Evolutionary conservation across 2,113 vertebrate species (phyloP).

Genomic region (Phalacrocorax aristotelis): DNA sequence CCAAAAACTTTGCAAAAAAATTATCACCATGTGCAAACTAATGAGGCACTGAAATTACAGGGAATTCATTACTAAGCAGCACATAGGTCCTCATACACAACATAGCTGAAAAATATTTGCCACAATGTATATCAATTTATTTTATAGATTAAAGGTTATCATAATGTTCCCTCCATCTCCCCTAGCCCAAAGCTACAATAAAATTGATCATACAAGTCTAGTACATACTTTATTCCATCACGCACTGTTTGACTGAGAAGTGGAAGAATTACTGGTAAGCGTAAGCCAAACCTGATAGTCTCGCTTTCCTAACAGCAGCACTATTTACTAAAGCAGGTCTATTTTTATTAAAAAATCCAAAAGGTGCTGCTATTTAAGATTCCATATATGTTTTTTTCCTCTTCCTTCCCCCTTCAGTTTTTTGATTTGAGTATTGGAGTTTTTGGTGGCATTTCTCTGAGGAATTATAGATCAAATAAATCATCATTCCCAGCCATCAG

Average conservation of each 20-base stretch:
- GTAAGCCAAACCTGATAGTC: neutral
- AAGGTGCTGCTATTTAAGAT: neutral
- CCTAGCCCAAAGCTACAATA: neutral
- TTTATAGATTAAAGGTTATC: neutral
- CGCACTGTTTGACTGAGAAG: neutral
- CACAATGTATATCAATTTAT: neutral
- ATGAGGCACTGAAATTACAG: fast-evolving
- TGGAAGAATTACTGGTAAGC: neutral
- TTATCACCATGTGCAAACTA: neutral
- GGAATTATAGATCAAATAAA: neutral
- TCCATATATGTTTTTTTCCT: neutral
- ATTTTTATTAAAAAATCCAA: neutral
- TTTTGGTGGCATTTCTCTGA: neutral
- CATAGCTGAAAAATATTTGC: neutral
- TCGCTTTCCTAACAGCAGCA: fast-evolving
- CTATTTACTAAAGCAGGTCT: neutral
- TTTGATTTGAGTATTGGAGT: neutral
- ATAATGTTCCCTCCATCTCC: neutral
- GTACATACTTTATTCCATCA: fast-evolving
- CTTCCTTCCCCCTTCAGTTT: too few relatives aligned
- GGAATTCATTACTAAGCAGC: neutral
- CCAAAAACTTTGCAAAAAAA: neutral
- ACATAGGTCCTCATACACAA: neutral
- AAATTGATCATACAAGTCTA: neutral
- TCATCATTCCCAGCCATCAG: neutral